Conservation (phyloP, 1,140 invertebrate species). For the Drosophila bipectinata region DNA sequence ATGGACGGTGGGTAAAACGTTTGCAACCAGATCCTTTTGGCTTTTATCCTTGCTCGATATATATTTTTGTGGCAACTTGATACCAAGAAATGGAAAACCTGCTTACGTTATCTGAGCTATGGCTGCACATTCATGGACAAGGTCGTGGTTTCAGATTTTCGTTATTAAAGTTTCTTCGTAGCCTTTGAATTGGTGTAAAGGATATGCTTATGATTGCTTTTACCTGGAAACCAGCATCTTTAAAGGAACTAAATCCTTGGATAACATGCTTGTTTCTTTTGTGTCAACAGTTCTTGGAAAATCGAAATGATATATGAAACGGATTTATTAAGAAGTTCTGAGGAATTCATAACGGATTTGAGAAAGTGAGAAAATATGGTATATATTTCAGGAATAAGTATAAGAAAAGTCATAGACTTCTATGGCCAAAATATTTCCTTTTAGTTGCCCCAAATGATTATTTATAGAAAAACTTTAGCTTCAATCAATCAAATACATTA, state of each 20-base stretch:
- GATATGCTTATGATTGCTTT: not conserved
- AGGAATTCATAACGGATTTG: not conserved
- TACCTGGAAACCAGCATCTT: constrained; percentile 5
- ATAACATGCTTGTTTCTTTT: not conserved
- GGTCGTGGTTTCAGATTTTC: not conserved
- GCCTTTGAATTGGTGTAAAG: not conserved
- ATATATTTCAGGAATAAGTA: too few species aligned
- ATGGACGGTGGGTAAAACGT: constrained; percentile 28
- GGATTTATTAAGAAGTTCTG: not conserved
- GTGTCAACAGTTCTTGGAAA: not conserved
- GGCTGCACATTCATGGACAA: not conserved
- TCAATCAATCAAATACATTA: not conserved
- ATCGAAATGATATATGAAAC: too few species aligned
- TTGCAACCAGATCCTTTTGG: constrained; percentile 3
- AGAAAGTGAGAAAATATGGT: too few species aligned
- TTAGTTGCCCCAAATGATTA: not conserved
- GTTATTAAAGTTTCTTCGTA: not conserved
- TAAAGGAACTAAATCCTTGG: not conserved
- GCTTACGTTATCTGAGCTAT: constrained; percentile 1
- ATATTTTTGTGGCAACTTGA: not conserved
- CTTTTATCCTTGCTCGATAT: constrained; percentile 1
- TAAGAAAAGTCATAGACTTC: too few species aligned
- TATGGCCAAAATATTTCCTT: too few species aligned
- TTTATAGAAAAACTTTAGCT: not conserved
- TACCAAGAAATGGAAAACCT: constrained; percentile 4